These are phyloP conservation scores for Helicolenus hilgendorfi DNA, from an alignment of 2,797 vertebrate genomes.

Conservation along the genomic window DNA sequence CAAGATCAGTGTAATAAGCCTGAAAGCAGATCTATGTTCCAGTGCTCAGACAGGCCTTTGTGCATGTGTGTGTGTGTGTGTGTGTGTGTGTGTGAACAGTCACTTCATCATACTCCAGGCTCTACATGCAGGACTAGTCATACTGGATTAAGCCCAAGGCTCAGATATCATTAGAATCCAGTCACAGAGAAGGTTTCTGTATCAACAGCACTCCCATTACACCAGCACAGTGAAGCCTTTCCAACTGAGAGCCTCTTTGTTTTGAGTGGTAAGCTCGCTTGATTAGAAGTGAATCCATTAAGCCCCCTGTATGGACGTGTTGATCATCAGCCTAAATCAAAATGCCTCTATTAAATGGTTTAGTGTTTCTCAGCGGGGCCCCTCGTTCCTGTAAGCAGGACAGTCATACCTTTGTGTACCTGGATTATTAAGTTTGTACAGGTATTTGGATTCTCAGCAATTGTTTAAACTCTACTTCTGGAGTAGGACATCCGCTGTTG, in stretches of 20 bases:
- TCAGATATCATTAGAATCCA: constrained; percentile 63
- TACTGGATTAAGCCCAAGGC: constrained; percentile 61
- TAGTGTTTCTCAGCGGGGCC: constrained; percentile 37
- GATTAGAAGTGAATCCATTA: constrained; percentile 73
- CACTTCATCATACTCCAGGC: constrained; percentile 40
- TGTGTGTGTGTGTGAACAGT: background rate
- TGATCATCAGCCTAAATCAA: constrained; percentile 64
- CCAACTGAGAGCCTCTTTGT: constrained; percentile 69
- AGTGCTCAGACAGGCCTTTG: background rate
- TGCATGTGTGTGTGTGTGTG: background rate
- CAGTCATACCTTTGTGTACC: constrained; percentile 49
- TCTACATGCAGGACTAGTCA: constrained; percentile 49
- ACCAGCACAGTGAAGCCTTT: constrained; percentile 59
- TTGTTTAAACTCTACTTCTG: background rate
- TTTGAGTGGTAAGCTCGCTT: constrained; percentile 39
- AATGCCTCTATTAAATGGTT: constrained; percentile 56
- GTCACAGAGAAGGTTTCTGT: constrained; percentile 51
- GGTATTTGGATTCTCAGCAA: background rate
- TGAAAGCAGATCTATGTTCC: background rate
- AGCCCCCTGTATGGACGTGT: constrained; percentile 50
- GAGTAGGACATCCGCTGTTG: background rate
- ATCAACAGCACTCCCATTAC: constrained; percentile 62
- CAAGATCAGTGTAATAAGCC: background rate
- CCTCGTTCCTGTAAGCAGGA: constrained; percentile 26
- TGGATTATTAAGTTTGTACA: constrained; percentile 1